These are phyloP conservation scores for Apteryx mantelli DNA, from an alignment of 2,113 vertebrate species.

Conservation along the genomic window DNA sequence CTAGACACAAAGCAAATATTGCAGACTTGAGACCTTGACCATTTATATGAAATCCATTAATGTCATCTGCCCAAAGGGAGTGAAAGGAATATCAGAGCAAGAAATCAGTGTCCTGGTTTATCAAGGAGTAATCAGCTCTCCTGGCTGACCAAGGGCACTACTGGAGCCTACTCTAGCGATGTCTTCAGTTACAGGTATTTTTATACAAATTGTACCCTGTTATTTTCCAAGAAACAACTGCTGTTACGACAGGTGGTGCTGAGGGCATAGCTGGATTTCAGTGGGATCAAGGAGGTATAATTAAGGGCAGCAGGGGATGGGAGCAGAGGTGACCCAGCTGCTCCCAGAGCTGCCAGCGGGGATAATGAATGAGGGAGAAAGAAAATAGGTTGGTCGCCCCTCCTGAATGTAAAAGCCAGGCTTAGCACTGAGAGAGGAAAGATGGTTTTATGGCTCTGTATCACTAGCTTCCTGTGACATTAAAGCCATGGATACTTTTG, in stretches of 20 bases:
- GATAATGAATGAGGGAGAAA: fast-evolving
- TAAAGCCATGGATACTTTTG: neutral
- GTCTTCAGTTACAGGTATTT: neutral
- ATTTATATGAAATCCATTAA: neutral
- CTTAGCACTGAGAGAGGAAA: neutral
- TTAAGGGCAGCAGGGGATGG: neutral
- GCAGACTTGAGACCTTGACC: neutral
- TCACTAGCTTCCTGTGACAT: neutral
- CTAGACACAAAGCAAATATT: neutral
- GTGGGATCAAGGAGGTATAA: neutral
- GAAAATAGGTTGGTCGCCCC: neutral
- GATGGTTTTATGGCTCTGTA: neutral
- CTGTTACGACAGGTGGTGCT: neutral
- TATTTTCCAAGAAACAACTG: neutral
- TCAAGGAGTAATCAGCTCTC: neutral
- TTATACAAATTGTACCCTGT: neutral
- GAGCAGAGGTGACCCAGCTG: neutral
- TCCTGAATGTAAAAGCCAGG: neutral
- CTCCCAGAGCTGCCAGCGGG: neutral
- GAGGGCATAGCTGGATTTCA: neutral
- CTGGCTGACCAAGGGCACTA: neutral
- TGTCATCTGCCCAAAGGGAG: fast-evolving
- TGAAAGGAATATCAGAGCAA: neutral
- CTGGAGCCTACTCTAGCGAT: neutral
- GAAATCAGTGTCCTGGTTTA: neutral